These are phyloP conservation scores for Cataglyphis altisquamis DNA, from an alignment of 2,888 invertebrate species.

Conservation along the genomic window DNA sequence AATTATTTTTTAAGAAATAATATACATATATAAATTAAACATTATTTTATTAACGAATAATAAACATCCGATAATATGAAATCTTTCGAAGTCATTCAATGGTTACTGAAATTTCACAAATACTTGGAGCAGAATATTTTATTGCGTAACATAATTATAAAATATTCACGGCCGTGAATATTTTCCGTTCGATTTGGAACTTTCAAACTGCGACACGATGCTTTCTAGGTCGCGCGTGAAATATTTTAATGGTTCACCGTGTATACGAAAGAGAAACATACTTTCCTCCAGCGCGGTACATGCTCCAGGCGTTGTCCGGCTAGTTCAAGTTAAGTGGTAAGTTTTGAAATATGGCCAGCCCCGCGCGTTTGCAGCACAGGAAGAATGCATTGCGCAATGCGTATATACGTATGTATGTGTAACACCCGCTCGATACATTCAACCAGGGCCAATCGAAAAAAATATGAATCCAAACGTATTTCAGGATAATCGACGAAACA, in stretches of 20 bases:
- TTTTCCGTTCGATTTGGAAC: slow-evolving; percentile 9
- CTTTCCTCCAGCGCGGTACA: slow-evolving; percentile 52
- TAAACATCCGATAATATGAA: neutral
- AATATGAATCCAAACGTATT: neutral
- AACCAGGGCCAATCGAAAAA: slow-evolving; percentile 18
- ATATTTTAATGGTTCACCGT: slow-evolving; percentile 63
- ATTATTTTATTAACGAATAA: neutral
- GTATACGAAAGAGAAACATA: slow-evolving; percentile 60
- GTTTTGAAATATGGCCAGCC: slow-evolving; percentile 77
- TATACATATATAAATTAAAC: neutral
- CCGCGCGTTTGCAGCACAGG: neutral
- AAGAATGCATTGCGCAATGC: slow-evolving; percentile 13
- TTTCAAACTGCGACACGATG: neutral
- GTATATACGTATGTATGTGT: neutral
- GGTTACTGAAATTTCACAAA: neutral
- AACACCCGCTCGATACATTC: slow-evolving; percentile 2
- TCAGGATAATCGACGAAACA: neutral
- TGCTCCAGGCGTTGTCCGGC: slow-evolving; percentile 62
- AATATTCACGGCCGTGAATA: neutral
- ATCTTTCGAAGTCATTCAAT: neutral
- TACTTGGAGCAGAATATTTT: neutral
- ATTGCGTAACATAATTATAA: neutral
- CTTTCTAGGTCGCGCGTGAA: slow-evolving; percentile 64
- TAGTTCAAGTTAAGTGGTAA: slow-evolving; percentile 76
- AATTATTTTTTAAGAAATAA: neutral